These are phyloP conservation scores for Steinernema khuongi DNA, from an alignment of 1,140 invertebrate genomes.

Conservation along the genomic window DNA sequence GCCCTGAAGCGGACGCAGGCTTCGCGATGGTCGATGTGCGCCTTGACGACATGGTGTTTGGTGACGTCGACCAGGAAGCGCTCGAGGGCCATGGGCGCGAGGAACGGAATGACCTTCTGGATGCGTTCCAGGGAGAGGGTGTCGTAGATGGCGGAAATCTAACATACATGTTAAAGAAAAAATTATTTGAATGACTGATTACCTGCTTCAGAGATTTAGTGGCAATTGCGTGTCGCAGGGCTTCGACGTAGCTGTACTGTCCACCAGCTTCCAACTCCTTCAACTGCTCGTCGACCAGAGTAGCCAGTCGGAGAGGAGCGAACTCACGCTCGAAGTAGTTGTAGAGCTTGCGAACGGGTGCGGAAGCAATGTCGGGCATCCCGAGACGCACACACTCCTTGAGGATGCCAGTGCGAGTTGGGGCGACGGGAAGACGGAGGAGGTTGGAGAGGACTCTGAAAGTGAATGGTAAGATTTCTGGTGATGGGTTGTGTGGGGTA, in stretches of 20 bases:
- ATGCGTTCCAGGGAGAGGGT: slow-evolving; percentile 49
- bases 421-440: slow-evolving; percentile 53
- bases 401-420: slow-evolving; percentile 51
- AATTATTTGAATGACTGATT: slow-evolving; percentile 1
- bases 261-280: slow-evolving; percentile 7
- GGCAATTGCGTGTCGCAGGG: slow-evolving; percentile 43
- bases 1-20: slow-evolving; percentile 51
- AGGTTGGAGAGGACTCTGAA: slow-evolving; percentile 53
- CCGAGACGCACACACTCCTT: slow-evolving; percentile 52
- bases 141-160: slow-evolving; percentile 54
- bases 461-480: slow-evolving; percentile 27
- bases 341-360: slow-evolving; percentile 43
- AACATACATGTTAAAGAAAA: slow-evolving; percentile 26
- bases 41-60: slow-evolving; percentile 51
- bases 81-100: slow-evolving; percentile 44
- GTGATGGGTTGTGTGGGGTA: too few relatives aligned
- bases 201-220: slow-evolving; percentile 54
- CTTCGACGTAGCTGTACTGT: slow-evolving; percentile 34
- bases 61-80: slow-evolving; percentile 49
- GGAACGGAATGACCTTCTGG: slow-evolving; percentile 52
- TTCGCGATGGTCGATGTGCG: slow-evolving; percentile 50
- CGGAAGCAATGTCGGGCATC: slow-evolving; percentile 47
- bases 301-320: slow-evolving; percentile 45
- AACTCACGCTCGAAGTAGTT: slow-evolving; percentile 53
- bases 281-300: slow-evolving; percentile 26